phyloP scores from a whole-genome alignment of 2,888 invertebrate species.

The Orchesella flavescens region DNA sequence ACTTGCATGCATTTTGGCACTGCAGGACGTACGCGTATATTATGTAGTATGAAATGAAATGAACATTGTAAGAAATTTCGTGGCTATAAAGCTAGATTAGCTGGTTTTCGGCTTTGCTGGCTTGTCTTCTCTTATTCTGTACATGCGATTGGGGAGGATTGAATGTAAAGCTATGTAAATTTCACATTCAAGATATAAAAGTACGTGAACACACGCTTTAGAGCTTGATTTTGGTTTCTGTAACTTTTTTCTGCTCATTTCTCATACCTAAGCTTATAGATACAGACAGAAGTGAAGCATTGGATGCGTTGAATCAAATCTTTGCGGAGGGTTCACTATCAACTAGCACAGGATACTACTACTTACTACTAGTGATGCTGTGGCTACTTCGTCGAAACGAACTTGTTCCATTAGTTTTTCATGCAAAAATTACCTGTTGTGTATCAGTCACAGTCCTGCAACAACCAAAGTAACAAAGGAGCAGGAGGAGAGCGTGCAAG shows the following conservation, averaged over 20 bases:
- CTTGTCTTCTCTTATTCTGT: not conserved
- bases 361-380: not conserved
- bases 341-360: not conserved
- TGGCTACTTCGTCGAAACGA: conserved; percentile 21
- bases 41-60: too few species aligned
- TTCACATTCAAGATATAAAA: not conserved
- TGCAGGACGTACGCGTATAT: not conserved
- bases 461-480: conserved; percentile 45
- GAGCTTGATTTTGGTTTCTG: conserved; percentile 19
- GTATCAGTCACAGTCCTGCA: conserved; percentile 55
- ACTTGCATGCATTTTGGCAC: not conserved
- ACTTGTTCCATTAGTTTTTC: conserved; percentile 50
- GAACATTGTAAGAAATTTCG: not conserved
- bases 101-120: conserved; percentile 3
- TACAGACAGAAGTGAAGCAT: too few species aligned
- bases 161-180: conserved; percentile 1
- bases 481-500: not conserved
- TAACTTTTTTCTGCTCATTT: conserved; percentile 18
- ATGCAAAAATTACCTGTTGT: conserved; percentile 64
- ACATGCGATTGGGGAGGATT: not conserved
- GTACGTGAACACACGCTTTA: not conserved
- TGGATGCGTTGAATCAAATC: not conserved
- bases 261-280: not conserved
- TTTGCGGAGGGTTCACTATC: conserved; percentile 4
- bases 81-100: conserved; percentile 3